phyloP scores from a whole-genome alignment of 2,888 invertebrate species.

The Lithophane socia region DNA sequence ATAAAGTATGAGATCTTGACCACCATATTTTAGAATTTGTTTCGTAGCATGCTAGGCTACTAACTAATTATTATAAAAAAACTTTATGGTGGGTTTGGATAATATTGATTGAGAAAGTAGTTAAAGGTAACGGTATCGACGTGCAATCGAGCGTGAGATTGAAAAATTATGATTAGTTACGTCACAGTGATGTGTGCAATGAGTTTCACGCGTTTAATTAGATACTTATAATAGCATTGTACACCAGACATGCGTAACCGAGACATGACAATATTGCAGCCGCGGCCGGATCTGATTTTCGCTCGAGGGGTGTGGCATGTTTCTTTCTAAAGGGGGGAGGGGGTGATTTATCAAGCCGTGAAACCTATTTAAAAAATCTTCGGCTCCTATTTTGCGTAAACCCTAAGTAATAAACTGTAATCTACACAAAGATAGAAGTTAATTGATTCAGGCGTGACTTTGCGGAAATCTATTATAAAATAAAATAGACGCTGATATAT shows the following conservation, averaged over 20 bases:
- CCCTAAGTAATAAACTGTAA: no score
- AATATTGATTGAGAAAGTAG: constrained; percentile 51
- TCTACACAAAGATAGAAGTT: no score
- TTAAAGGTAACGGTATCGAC: constrained; percentile 45
- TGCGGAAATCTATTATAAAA: no score
- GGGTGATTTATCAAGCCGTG: no score
- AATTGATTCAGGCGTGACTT: no score
- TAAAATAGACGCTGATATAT: no score
- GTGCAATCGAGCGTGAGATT: constrained; percentile 70
- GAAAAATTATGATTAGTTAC: constrained; percentile 49
- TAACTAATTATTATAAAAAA: constrained; percentile 45
- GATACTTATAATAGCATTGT: not conserved
- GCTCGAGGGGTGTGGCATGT: no score
- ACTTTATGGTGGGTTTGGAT: constrained; percentile 33
- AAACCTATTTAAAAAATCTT: no score
- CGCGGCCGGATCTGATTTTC: no score
- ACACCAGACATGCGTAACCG: not conserved
- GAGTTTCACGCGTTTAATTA: constrained; percentile 11
- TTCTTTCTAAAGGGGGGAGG: no score
- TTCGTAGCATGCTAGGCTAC: constrained; percentile 33
- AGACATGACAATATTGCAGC: not conserved
- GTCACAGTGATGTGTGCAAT: constrained; percentile 14
- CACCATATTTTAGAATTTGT: constrained; percentile 42
- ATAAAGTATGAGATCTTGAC: constrained; percentile 38
- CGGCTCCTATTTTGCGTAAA: no score